Evolutionary conservation across 2,888 invertebrate genomes (phyloP), one percentile per base, ranked within the genome.

Genomic region (Ptilodon capucinus): DNA sequence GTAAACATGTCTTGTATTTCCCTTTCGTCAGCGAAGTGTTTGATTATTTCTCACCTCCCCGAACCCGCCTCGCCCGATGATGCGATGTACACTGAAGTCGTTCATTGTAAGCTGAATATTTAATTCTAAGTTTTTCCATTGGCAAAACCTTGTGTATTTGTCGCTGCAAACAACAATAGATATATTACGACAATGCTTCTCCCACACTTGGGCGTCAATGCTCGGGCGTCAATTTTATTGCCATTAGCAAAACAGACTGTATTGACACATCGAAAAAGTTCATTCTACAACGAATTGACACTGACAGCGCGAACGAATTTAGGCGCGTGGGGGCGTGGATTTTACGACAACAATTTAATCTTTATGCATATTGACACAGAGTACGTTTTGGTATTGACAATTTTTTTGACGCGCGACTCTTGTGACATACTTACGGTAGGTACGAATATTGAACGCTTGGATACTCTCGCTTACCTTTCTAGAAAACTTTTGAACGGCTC

Each of bases 81-180:
- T 99, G 80, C 99, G 96, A 92, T 99, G 99, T 66, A 99, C 99
- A 90, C 98, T 99, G 92, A 99, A 99, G 94, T 99, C 99, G 92
- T 99, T 99, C 99, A 99, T 99, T 73, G 99, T 98, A 88, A 99
- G 93, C 95, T 98, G 98, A 85, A 99, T 99, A 93, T 99, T 99
- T 86, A 99, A 93, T 93, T 99, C 99, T 93, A 99, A 94, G 91
- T 99, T 99, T 92, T 99, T 99, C 99, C 99, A 99, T 91, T 99
- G 99, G 91, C 99, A 99, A 94, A 99, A 99, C 79, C 99, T 95
- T 74, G 99, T 99, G 92, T 98, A 99, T 94, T 99, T 99, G 83
- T 99, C 99, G 92, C 99, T 99, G 92, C 49, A 94, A 94, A 66
- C 73, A 81, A 84, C 73, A 51, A 72, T 53, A 65, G 54, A 48